phyloP scores from a whole-genome alignment of 2,113 vertebrate species.

The Grammomys surdaster region DNA sequence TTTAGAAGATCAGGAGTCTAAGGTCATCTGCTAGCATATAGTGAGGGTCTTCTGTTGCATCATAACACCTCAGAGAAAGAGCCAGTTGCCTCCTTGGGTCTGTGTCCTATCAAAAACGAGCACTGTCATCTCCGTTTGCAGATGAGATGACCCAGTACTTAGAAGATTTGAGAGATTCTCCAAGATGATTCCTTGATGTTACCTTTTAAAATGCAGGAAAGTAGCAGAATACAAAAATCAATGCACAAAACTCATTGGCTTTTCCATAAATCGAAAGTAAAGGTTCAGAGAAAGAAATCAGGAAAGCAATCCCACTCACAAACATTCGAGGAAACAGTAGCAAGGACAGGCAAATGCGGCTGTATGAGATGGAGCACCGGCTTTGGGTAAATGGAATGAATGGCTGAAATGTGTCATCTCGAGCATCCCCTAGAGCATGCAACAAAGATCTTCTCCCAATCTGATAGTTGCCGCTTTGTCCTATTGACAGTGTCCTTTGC shows the following conservation, averaged over 20 bases:
- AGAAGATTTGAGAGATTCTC: neutral
- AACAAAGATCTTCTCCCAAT: no score
- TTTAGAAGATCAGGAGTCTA: neutral
- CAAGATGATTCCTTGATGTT: neutral
- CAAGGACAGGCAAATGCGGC: neutral
- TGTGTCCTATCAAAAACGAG: neutral
- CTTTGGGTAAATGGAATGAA: no score
- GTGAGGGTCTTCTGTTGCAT: neutral
- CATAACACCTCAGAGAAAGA: neutral
- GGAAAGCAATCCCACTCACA: neutral
- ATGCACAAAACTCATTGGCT: neutral
- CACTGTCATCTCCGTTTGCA: neutral
- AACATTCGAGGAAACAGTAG: neutral
- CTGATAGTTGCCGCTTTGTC: no score
- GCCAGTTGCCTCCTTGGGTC: neutral
- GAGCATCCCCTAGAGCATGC: no score
- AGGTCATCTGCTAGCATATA: neutral
- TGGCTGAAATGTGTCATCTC: neutral
- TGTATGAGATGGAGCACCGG: neutral
- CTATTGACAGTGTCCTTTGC: no score
- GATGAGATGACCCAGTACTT: no score
- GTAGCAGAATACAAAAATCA: neutral
- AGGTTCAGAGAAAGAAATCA: neutral
- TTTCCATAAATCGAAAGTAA: neutral
- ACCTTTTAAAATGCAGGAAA: neutral